phyloP scores from a whole-genome alignment of 2,797 vertebrate species.

The Austrolebias charrua region DNA sequence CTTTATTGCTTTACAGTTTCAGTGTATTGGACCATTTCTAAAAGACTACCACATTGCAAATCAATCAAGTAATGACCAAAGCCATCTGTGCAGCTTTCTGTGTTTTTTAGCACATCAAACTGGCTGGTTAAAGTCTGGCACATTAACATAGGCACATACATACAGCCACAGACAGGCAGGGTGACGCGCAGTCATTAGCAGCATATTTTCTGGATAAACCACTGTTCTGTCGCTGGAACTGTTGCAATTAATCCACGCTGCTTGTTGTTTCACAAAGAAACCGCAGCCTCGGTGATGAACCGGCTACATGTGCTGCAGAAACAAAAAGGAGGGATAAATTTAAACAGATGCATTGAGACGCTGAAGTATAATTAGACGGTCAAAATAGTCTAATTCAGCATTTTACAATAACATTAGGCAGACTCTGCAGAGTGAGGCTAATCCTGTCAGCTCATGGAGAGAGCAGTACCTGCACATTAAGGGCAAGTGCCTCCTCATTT shows the following conservation, averaged over 20 bases:
- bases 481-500: constrained; percentile 53
- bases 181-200: constrained; percentile 57
- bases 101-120: constrained; percentile 66
- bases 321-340: constrained; percentile 41
- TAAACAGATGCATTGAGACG: constrained; percentile 40
- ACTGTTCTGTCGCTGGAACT: constrained; percentile 44
- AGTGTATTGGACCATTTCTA: constrained; percentile 64
- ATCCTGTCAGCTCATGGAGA: constrained; percentile 47
- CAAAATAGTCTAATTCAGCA: constrained; percentile 49
- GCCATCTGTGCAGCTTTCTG: constrained; percentile 68
- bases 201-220: constrained; percentile 51
- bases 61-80: constrained; percentile 71
- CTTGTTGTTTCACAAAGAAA: constrained; percentile 61
- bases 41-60: constrained; percentile 66
- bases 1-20: constrained; percentile 60
- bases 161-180: constrained; percentile 29
- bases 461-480: constrained; percentile 48
- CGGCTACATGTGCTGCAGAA: constrained; percentile 26
- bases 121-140: constrained; percentile 56
- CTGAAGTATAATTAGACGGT: constrained; percentile 41
- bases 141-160: constrained; percentile 24
- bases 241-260: constrained; percentile 60
- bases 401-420: constrained; percentile 55
- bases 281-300: constrained; percentile 42
- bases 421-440: constrained; percentile 48